Evolutionary conservation across 2,113 vertebrate genomes (phyloP).

Genomic region (Bambusicola thoracicus): DNA sequence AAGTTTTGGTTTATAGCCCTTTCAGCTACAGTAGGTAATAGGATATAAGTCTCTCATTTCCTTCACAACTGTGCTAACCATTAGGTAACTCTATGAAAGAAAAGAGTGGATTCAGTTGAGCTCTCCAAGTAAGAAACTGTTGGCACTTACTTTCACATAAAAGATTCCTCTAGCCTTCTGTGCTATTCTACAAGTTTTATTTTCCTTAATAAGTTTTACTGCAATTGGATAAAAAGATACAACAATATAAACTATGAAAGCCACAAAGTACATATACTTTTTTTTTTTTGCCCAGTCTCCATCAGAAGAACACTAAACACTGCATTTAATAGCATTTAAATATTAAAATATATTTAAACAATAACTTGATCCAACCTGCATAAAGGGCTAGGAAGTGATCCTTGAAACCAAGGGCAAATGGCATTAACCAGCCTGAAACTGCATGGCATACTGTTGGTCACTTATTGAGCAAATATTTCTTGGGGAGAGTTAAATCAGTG

Average conservation of each 20-base stretch:
- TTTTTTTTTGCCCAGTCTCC: neutral
- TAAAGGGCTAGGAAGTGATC: neutral
- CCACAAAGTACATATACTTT: neutral
- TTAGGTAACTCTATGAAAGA: slow-evolving; percentile 14
- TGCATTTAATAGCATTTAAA: neutral
- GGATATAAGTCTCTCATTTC: slow-evolving; percentile 23
- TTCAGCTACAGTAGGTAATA: slow-evolving; percentile 8
- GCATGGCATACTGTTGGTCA: neutral
- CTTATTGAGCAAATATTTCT: neutral
- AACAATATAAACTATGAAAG: neutral
- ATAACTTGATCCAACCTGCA: neutral
- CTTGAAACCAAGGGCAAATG: neutral
- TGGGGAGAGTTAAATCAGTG: neutral
- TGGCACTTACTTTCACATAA: neutral
- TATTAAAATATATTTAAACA: neutral
- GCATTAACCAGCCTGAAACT: neutral
- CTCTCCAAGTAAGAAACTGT: neutral
- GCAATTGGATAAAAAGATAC: neutral
- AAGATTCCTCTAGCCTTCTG: neutral
- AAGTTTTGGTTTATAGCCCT: slow-evolving; percentile 40
- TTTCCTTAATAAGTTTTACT: slow-evolving; percentile 1
- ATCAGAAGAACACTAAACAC: neutral
- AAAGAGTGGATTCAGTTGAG: neutral
- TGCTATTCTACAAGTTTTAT: neutral
- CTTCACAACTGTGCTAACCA: slow-evolving; percentile 26